A percentile compares a stretch with the other conserved stretches of the same genome.
phyloP scores from a whole-genome alignment of 2,888 invertebrate species.

The Drosophila atroscutellata region DNA sequence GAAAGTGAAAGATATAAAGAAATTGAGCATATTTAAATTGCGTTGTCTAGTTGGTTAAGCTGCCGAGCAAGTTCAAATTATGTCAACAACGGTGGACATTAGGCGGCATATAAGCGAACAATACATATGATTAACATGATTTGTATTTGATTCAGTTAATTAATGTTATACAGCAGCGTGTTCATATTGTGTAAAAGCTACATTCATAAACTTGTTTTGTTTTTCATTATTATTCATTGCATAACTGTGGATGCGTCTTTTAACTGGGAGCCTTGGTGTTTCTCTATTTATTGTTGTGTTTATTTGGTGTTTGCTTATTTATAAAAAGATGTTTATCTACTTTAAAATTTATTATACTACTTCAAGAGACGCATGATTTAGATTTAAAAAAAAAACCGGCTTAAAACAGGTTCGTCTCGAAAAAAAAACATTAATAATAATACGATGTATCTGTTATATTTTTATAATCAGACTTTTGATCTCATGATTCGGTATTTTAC shows the following conservation, averaged over 20 bases:
- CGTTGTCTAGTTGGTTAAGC: background rate
- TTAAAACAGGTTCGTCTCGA: slow-evolving; percentile 14
- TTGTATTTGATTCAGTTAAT: slow-evolving; percentile 25
- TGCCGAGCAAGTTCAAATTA: slow-evolving; percentile 34
- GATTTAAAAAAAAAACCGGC: no score
- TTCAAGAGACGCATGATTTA: background rate
- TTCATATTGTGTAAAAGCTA: slow-evolving; percentile 17
- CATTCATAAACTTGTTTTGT: slow-evolving; percentile 10
- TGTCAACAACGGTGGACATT: slow-evolving; percentile 18
- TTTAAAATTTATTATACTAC: background rate
- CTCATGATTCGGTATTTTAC: slow-evolving; percentile 16
- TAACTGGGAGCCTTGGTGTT: background rate
- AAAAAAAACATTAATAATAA: background rate
- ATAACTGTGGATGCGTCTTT: background rate
- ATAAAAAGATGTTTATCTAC: background rate
- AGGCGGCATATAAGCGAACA: slow-evolving; percentile 18
- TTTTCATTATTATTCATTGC: background rate
- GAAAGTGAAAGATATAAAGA: background rate
- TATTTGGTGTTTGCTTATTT: background rate
- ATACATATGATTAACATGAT: slow-evolving; percentile 24
- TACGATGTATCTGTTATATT: background rate
- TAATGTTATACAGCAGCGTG: slow-evolving; percentile 16
- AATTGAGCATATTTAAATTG: slow-evolving; percentile 1
- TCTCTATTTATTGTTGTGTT: background rate
- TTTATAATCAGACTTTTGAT: slow-evolving; percentile 1